Evolutionary conservation across 2,113 vertebrate genomes (phyloP), one percentile per base, ranked within the genome.

Genomic region (Indicator maculatus): DNA sequence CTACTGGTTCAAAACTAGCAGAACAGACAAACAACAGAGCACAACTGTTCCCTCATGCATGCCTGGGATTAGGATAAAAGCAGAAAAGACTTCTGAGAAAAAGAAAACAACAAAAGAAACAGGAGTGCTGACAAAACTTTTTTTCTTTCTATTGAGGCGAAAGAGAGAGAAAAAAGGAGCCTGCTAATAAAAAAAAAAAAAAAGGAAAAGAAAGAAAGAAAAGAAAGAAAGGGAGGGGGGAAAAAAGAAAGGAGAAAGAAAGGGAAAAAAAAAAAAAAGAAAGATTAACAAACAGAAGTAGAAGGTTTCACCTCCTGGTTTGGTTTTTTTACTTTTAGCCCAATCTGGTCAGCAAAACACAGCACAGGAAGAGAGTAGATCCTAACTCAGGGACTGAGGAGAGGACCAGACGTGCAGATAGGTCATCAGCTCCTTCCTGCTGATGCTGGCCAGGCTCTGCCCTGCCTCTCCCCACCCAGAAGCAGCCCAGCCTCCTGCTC

Each of bases 41-140:
- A 98, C 98, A 99, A 99, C 98, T 98, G 98, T 98, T 99, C 99
- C 97, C 98, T 99, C 99, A 99, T 99, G 99, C 99, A 99, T 99
- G 99, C 98, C 98, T 98, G 98, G 98, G 98, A 99, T 99, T 99
- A 99, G 98, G 98, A 99, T 98, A 98, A 98, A 99, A 99, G 98
- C 98, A 98, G 98, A 99, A 97, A 99, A 99, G 98, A 98, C 98
- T 98, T 98, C 96, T 98, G 97, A 99, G 98, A 98, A 99, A 99
- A 98, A 98, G 98, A 98, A 96, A 98, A 98, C 97, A 98, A 99
- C 98, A 99, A 99, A 99, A 98, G 98, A 97, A 98, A 99, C 98
- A 98, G 98, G 98, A 97, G 98, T 98, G 98, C 98, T 98, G 98
- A 99, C 98, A 99, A 99, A 99, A 98, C 98, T 98, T 99, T 98